phyloP scores from a whole-genome alignment of 64 coral and sea anemone genomes.

The Montipora capricornis region DNA sequence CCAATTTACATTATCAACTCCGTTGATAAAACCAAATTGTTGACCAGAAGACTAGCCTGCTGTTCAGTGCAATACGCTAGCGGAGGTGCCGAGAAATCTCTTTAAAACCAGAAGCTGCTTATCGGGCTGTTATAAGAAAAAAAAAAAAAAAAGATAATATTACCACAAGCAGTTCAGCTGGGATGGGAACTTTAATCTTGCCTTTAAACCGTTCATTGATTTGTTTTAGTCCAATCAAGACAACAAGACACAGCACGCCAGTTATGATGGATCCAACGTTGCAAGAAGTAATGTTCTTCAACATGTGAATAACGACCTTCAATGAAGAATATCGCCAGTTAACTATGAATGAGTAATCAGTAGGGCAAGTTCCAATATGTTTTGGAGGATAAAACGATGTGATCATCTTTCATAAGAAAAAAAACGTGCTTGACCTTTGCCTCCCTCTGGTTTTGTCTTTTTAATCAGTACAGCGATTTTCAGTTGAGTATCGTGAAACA shows the following conservation, averaged over 20 bases:
- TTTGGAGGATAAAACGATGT: too few species aligned
- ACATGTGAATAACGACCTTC: constrained; percentile 64
- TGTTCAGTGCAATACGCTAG: too few species aligned
- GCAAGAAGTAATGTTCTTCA: constrained; percentile 59
- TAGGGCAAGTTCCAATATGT: neutral
- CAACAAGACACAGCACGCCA: constrained; percentile 72
- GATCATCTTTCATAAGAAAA: too few species aligned
- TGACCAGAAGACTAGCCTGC: too few species aligned
- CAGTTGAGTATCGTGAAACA: too few species aligned
- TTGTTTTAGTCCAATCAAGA: constrained; percentile 84
- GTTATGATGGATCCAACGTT: constrained; percentile 86
- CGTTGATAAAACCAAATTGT: too few species aligned
- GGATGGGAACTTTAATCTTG: constrained; percentile 80
- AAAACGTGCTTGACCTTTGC: too few species aligned
- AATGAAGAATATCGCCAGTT: constrained; percentile 8
- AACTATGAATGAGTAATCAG: neutral
- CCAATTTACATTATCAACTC: too few species aligned
- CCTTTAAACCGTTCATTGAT: constrained; percentile 86
- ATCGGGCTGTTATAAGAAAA: neutral
- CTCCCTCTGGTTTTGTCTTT: too few species aligned
- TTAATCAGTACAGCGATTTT: too few species aligned
- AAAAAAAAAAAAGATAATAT: neutral
- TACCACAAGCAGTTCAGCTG: constrained; percentile 95
- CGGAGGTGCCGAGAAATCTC: too few species aligned
- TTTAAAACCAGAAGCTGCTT: too few species aligned